These are phyloP conservation scores for Montifringilla adamsi DNA, from an alignment of 2,113 vertebrate species.

Conservation along the genomic window DNA sequence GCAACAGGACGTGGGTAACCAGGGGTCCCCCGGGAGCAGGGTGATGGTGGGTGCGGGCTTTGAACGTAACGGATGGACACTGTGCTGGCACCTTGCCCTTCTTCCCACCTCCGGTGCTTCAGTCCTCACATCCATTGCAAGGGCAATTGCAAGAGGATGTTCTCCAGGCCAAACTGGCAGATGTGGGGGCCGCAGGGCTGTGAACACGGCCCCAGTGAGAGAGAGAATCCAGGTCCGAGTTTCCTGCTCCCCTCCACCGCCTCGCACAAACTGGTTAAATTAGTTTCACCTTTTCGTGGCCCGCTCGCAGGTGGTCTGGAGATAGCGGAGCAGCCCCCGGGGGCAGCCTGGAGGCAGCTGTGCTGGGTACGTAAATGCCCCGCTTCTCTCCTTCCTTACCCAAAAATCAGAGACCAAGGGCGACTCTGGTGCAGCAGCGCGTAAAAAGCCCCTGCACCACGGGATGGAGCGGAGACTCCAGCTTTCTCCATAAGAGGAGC, in stretches of 20 bases:
- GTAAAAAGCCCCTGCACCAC: neutral
- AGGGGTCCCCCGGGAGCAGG: rapidly evolving
- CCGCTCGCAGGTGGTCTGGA: neutral
- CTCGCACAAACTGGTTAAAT: neutral
- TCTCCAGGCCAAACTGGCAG: neutral
- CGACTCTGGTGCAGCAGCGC: neutral
- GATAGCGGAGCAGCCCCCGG: neutral
- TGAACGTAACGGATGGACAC: neutral
- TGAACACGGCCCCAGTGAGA: neutral
- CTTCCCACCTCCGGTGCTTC: neutral
- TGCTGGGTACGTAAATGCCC: neutral
- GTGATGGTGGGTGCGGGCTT: neutral
- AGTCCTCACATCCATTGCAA: neutral
- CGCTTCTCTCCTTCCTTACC: neutral
- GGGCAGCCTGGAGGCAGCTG: neutral
- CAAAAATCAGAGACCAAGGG: neutral
- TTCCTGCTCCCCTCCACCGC: neutral
- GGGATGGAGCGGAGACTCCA: neutral
- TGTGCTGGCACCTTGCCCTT: neutral
- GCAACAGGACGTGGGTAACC: neutral
- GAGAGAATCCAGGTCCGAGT: neutral
- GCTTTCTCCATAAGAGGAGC: neutral
- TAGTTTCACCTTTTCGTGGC: neutral
- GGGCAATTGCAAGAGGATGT: neutral
- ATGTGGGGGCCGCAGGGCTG: neutral